Evolutionary conservation across 2,113 vertebrate species (phyloP).

Genomic region (Bucco capensis): DNA sequence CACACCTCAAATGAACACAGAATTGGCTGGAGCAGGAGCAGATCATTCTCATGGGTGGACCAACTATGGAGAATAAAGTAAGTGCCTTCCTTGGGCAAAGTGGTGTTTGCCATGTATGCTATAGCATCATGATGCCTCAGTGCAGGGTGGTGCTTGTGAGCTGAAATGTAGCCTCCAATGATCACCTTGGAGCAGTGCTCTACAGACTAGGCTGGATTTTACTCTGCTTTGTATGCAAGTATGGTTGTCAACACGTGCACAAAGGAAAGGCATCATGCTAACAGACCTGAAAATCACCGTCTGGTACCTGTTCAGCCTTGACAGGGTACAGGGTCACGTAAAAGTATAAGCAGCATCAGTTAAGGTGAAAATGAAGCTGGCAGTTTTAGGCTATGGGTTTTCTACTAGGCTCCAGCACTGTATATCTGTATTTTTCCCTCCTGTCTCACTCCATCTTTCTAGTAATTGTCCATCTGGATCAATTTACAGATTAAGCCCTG

Average conservation of each 20-base stretch:
- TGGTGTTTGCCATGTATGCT: neutral
- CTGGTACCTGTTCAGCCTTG: neutral
- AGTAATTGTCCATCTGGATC: constrained; percentile 28
- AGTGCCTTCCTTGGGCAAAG: neutral
- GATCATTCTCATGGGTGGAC: neutral
- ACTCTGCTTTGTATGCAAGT: neutral
- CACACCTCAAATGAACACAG: neutral
- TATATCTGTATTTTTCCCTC: neutral
- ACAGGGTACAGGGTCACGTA: neutral
- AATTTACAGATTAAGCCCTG: neutral
- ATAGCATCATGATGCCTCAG: neutral
- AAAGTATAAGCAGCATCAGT: neutral
- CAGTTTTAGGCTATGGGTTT: neutral
- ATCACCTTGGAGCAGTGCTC: neutral
- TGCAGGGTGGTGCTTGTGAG: neutral
- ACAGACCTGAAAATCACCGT: constrained; percentile 20
- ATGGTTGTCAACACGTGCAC: neutral
- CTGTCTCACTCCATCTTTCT: constrained; percentile 7
- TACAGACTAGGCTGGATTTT: neutral
- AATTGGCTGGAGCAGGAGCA: neutral
- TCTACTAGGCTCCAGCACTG: neutral
- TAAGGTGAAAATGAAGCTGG: neutral
- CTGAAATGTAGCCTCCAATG: neutral
- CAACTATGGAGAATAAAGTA: neutral
- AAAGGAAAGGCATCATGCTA: neutral